Conservation (phyloP, 2,797 vertebrate species). For the Gymnopithys bicolor region DNA sequence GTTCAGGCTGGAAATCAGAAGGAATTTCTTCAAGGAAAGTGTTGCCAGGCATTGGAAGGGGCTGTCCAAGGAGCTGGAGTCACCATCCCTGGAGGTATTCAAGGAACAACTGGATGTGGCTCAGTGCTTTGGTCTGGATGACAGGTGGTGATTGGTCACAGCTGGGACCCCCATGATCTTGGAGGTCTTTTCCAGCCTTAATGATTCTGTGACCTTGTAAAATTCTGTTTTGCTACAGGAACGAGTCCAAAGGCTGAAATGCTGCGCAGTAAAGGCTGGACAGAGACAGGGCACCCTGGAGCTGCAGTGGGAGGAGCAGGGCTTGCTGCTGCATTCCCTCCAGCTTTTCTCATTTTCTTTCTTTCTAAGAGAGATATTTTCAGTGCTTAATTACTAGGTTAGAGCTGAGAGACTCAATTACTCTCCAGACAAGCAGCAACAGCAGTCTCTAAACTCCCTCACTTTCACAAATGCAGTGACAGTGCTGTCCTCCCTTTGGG, state of each 20-base stretch:
- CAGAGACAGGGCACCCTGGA: neutral
- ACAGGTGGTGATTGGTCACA: neutral
- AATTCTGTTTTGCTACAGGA: neutral
- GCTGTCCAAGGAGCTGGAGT: neutral
- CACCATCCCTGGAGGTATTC: neutral
- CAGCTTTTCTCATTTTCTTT: neutral
- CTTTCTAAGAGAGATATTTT: constrained; percentile 47
- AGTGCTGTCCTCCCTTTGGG: neutral
- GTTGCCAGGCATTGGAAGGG: neutral
- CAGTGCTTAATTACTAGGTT: constrained; percentile 23
- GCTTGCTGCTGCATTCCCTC: neutral
- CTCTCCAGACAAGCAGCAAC: neutral
- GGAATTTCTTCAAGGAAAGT: neutral
- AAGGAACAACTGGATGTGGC: neutral
- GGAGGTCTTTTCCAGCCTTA: neutral
- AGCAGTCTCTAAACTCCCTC: neutral
- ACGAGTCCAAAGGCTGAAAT: neutral
- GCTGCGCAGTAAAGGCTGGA: fast-evolving
- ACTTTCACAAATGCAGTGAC: too few species aligned
- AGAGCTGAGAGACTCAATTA: neutral
- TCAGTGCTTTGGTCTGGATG: neutral
- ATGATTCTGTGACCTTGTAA: neutral
- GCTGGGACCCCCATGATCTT: neutral
- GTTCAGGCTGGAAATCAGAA: neutral
- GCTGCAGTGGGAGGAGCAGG: neutral